A percentile compares a stretch with the other conserved stretches of the same genome.
These are phyloP conservation scores for Cactoblastis cactorum DNA, from an alignment of 2,888 invertebrate genomes.

Conservation along the genomic window DNA sequence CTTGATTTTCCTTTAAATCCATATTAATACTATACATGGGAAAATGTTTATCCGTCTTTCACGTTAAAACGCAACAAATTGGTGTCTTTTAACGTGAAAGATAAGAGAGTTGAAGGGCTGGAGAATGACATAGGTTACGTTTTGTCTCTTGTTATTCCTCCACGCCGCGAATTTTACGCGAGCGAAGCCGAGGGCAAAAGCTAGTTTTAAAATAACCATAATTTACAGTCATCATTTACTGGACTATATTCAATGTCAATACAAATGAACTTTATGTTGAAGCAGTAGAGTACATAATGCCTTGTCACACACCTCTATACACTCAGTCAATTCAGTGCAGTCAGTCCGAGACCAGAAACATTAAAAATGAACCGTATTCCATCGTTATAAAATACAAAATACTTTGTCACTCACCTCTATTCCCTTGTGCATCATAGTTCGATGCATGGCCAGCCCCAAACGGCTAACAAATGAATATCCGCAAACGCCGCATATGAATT, in stretches of 20 bases:
- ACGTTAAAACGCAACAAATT: too few relatives aligned
- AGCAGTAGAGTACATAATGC: not conserved
- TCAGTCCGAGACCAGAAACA: not conserved
- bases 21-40: not conserved
- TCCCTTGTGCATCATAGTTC: constrained; percentile 69
- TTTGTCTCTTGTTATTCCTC: too few relatives aligned
- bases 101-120: too few relatives aligned
- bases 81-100: too few relatives aligned
- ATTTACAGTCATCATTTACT: too few relatives aligned
- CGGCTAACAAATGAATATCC: constrained; percentile 70
- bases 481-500: constrained; percentile 64
- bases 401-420: constrained; percentile 30
- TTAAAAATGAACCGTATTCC: not conserved
- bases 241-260: not conserved
- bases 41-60: too few relatives aligned
- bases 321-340: not conserved
- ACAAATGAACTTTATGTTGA: not conserved
- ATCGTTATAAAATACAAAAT: not conserved
- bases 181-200: too few relatives aligned
- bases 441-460: constrained; percentile 64
- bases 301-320: not conserved
- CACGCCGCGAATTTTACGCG: too few relatives aligned
- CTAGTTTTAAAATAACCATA: too few relatives aligned
- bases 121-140: too few relatives aligned
- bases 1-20: constrained; percentile 23